A percentile compares a stretch with the other conserved stretches of the same genome.
Conservation (phyloP, 92 coral and sea anemone species). For the Hydrozoanthus gracilis region DNA sequence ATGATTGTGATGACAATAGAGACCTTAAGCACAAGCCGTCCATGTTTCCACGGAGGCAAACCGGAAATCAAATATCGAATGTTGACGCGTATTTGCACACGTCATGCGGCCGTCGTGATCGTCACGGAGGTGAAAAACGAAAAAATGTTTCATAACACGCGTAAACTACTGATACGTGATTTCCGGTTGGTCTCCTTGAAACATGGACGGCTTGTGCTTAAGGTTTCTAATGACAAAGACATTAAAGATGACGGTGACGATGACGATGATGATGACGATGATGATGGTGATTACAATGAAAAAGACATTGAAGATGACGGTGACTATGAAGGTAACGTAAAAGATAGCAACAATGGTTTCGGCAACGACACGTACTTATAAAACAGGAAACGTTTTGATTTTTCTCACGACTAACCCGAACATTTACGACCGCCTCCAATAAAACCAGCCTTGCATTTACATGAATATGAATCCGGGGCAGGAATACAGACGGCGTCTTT, state of each 20-base stretch:
- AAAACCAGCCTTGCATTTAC: slow-evolving; percentile 27
- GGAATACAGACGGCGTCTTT: slow-evolving; percentile 5
- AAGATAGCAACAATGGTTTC: too few species aligned
- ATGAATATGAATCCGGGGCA: slow-evolving; percentile 18
- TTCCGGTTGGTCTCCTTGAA: too few species aligned
- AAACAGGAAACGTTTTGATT: background rate
- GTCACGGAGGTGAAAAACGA: too few species aligned
- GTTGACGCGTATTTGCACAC: too few species aligned
- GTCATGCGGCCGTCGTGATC: too few species aligned
- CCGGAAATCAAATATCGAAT: too few species aligned
- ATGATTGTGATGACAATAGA: too few species aligned
- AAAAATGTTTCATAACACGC: too few species aligned
- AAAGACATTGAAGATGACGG: background rate
- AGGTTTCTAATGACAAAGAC: background rate
- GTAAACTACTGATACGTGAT: too few species aligned
- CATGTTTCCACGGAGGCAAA: too few species aligned
- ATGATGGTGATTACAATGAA: background rate
- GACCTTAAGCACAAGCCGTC: too few species aligned
- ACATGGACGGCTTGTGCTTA: too few species aligned
- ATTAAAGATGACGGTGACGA: background rate
- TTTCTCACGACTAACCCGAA: slow-evolving; percentile 4
- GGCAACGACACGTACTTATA: background rate
- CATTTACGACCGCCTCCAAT: slow-evolving; percentile 29
- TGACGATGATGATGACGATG: background rate
- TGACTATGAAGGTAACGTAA: background rate